These are phyloP conservation scores for Excalfactoria chinensis DNA, from an alignment of 2,113 vertebrate species.

Conservation along the genomic window DNA sequence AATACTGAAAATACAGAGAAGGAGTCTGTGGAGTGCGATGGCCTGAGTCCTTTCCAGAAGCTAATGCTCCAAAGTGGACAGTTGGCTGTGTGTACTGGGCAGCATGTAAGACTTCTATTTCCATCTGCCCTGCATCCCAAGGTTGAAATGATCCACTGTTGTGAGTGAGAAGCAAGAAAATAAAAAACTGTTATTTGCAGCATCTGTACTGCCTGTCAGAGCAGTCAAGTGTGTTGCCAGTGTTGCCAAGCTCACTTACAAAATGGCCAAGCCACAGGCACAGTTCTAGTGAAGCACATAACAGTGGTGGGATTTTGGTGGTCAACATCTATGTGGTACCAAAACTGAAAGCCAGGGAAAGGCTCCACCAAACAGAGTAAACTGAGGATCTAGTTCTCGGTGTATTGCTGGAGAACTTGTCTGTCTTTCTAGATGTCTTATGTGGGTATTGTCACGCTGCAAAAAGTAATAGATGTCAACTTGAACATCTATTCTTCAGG, in stretches of 20 bases:
- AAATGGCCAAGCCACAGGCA: neutral
- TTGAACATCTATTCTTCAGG: neutral
- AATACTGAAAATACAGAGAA: neutral
- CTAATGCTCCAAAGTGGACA: neutral
- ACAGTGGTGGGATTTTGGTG: neutral
- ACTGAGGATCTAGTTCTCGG: neutral
- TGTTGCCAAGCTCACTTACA: neutral
- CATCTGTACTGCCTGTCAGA: neutral
- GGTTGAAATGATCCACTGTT: neutral
- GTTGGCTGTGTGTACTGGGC: neutral
- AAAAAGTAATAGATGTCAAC: neutral
- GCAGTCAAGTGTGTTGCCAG: neutral
- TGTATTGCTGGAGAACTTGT: neutral
- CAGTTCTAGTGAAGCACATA: neutral
- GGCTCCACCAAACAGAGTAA: neutral
- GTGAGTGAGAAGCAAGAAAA: neutral
- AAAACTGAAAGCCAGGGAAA: neutral
- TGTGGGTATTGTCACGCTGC: accelerated
- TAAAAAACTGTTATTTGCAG: neutral
- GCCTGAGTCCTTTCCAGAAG: neutral
- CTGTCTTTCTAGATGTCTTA: neutral
- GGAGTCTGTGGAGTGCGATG: neutral
- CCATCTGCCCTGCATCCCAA: neutral
- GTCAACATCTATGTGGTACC: neutral
- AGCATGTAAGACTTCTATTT: neutral